Evolutionary conservation across 1,140 invertebrate species (phyloP).

Genomic region (Tetramorium alpestre): DNA sequence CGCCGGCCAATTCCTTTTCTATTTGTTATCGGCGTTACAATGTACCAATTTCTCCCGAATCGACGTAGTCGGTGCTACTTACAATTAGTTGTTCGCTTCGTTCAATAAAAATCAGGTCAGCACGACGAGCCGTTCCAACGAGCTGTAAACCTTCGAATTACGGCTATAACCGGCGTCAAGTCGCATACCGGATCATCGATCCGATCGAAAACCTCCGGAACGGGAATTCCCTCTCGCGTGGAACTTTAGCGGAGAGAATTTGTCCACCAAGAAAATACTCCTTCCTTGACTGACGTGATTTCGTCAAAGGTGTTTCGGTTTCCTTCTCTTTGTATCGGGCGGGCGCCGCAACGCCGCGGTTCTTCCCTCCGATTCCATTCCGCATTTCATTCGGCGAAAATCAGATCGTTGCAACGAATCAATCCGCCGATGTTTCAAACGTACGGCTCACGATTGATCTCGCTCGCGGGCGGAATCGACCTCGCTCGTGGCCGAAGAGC

Average conservation of each 20-base stretch:
- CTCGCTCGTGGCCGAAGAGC: background rate
- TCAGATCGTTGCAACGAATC: slow-evolving; percentile 16
- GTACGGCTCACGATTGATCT: slow-evolving; percentile 27
- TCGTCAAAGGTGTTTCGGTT: slow-evolving; percentile 33
- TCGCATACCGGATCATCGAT: slow-evolving; percentile 52
- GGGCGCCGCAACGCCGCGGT: background rate
- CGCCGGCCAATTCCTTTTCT: slow-evolving; percentile 59
- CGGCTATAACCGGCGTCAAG: slow-evolving; percentile 52
- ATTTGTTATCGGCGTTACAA: slow-evolving; percentile 60
- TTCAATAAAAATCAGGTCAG: slow-evolving; percentile 62
- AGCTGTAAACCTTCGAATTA: slow-evolving; percentile 59
- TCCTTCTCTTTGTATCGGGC: background rate
- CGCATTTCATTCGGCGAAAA: slow-evolving; percentile 32
- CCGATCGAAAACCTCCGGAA: slow-evolving; percentile 12
- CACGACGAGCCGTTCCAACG: slow-evolving; percentile 45
- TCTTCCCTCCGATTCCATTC: background rate
- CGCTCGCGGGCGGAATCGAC: slow-evolving; percentile 8
- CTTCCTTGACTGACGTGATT: slow-evolving; percentile 29
- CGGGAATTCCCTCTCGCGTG: background rate
- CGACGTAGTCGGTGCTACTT: slow-evolving; percentile 58
- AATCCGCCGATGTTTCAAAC: background rate
- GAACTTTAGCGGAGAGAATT: slow-evolving; percentile 4
- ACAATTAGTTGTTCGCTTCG: slow-evolving; percentile 54
- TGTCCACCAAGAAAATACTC: slow-evolving; percentile 29
- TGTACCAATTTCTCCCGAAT: slow-evolving; percentile 56